Evolutionary conservation across 2,113 vertebrate species (phyloP), one percentile per base, ranked within the genome.

Genomic region (Tyto alba): DNA sequence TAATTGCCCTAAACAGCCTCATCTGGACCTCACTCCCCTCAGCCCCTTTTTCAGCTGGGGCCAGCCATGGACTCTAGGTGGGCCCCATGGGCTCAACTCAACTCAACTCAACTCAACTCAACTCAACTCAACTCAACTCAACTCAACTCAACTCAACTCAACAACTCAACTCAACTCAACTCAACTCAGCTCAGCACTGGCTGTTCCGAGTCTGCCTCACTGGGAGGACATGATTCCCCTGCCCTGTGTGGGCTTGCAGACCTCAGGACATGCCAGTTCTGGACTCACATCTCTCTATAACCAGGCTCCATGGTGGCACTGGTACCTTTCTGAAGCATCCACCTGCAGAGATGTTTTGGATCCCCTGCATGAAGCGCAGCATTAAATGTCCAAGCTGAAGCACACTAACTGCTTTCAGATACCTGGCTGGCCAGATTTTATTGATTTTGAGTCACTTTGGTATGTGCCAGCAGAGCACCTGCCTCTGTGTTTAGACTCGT

Each of bases 331-430:
- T 18, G 19, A 50, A 47, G 34, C 13, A 4, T 36, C 23, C 43
- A 10, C 13, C 23, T 6, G 21, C 3, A 4, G n/a, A 68, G 17
- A 13, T 6, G 5, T 18, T 43, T n/a, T 7, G 47, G 45, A 16
- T 6, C 36, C 7, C 16, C 25, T 6, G 16, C 3, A 4, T 16
- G 15, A 4, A 29, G 25, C 2, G 0, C 8, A 20, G 47, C 1
- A 1, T 26, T 32, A 30, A 1, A 19, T 8, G 11, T 18, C 36
- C 52, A 19, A 34, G 15, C 29, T 36, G 30, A 47, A 36, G 50
- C 43, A 7, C 21, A 3, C 13, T 16, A 56, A 48, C 23, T 1
- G 2, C 52, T 59, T 89, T 41, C 11, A 32, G 32, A 19, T 10
- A 16, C 16, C 23, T 11, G 26, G 21, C 20, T 26, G 26, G 32